Conservation (phyloP, 2,888 invertebrate genomes). For the Drosophila kanekoi region DNA sequence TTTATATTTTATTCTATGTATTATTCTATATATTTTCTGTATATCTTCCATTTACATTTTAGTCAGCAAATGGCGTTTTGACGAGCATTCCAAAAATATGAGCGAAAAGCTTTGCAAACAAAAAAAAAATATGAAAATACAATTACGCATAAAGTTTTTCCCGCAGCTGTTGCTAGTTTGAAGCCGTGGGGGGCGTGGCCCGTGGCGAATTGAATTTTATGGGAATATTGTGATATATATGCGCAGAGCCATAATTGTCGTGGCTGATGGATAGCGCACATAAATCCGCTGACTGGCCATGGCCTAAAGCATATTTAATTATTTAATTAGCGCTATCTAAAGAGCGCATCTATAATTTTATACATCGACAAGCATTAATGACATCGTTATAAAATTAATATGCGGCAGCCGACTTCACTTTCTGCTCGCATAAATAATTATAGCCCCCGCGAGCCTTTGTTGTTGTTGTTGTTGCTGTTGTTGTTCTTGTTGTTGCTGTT, state of each 20-base stretch:
- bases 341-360: conserved; percentile 79
- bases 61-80: conserved; percentile 29
- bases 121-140: conserved; percentile 17
- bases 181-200: neutral
- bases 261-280: conserved; percentile 65
- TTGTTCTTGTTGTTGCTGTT: neutral
- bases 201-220: conserved; percentile 16
- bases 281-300: conserved; percentile 63
- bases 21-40: neutral
- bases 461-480: neutral
- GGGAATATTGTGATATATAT: conserved; percentile 38
- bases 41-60: conserved; percentile 9
- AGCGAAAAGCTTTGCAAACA: conserved; percentile 3
- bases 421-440: conserved; percentile 44
- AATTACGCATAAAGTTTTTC: conserved; percentile 17
- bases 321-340: conserved; percentile 81
- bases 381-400: conserved; percentile 72
- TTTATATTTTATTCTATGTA: conserved; percentile 21
- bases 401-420: conserved; percentile 40
- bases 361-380: conserved; percentile 76
- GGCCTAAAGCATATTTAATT: conserved; percentile 78
- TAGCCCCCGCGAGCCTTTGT: conserved; percentile 4
- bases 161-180: conserved; percentile 39
- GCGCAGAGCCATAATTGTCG: conserved; percentile 62
- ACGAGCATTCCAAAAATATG: conserved; percentile 38